These are phyloP conservation scores for Triops cancriformis DNA, from an alignment of 1,140 invertebrate genomes.

Conservation along the genomic window DNA sequence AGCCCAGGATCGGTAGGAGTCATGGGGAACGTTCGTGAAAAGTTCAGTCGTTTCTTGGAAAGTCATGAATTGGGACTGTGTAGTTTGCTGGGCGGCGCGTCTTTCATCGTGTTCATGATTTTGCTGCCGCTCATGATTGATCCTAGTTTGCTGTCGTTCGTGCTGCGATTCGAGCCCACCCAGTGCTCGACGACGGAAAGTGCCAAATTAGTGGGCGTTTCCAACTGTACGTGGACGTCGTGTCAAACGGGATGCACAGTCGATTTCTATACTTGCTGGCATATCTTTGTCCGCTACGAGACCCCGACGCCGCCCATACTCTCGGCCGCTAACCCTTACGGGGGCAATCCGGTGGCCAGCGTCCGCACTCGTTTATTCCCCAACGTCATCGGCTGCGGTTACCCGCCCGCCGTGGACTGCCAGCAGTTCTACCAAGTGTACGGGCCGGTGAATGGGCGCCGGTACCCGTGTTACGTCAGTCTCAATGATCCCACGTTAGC, in stretches of 20 bases:
- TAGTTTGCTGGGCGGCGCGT: conserved; percentile 25
- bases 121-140: conserved; percentile 30
- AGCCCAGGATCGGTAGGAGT: background rate
- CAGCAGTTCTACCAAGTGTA: conserved; percentile 32
- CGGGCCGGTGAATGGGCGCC: conserved; percentile 24
- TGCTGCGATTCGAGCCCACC: conserved; percentile 33
- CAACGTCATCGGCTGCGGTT: conserved; percentile 38
- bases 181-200: conserved; percentile 34
- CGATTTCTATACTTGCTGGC: conserved; percentile 36
- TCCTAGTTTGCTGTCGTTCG: conserved; percentile 35
- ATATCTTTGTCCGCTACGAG: conserved; percentile 35
- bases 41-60: conserved; percentile 14
- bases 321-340: background rate
- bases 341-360: conserved; percentile 6
- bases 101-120: conserved; percentile 26
- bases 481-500: conserved; percentile 31
- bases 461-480: conserved; percentile 33
- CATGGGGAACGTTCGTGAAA: conserved; percentile 16
- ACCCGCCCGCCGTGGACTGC: conserved; percentile 36
- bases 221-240: conserved; percentile 38
- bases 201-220: conserved; percentile 31
- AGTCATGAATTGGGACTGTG: conserved; percentile 26
- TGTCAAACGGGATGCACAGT: conserved; percentile 37
- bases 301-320: conserved; percentile 17
- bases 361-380: conserved; percentile 33